A percentile compares a stretch with the other conserved stretches of the same genome.
These are phyloP conservation scores for Pseudopodoces humilis DNA, from an alignment of 2,113 vertebrate genomes.

Conservation along the genomic window DNA sequence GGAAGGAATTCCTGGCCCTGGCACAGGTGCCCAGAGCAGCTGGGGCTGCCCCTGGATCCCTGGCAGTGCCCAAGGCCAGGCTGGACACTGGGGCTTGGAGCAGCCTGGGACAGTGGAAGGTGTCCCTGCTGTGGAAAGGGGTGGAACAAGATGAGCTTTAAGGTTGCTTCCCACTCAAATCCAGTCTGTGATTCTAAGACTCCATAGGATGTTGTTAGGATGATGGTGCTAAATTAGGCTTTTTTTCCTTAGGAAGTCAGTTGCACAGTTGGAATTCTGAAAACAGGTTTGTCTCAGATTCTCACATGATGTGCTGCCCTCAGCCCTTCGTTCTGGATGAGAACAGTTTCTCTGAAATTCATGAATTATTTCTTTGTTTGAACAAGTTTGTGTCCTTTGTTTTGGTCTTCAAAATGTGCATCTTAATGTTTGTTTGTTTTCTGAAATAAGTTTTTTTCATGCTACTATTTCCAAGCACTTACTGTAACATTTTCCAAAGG, in stretches of 20 bases:
- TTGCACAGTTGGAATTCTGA: not conserved
- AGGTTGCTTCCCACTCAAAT: not conserved
- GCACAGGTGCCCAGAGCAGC: not conserved
- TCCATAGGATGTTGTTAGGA: not conserved
- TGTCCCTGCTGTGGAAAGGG: not conserved
- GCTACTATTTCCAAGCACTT: not conserved
- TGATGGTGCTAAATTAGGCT: not conserved
- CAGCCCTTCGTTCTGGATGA: not conserved
- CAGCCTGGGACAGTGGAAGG: rapidly evolving
- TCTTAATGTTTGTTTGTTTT: not conserved
- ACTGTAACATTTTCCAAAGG: not conserved
- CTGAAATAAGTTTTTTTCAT: not conserved
- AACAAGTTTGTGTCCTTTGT: not conserved
- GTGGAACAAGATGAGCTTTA: rapidly evolving
- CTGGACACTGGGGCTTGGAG: rapidly evolving
- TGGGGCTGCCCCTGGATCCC: not conserved
- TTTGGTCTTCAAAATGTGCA: not conserved
- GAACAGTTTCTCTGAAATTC: not conserved
- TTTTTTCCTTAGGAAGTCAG: not conserved
- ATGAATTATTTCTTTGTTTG: conserved; percentile 29
- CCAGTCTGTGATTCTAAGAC: not conserved
- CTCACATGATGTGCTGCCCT: not conserved
- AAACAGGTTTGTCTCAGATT: not conserved
- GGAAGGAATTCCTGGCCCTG: rapidly evolving
- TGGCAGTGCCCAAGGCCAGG: not conserved